These are phyloP conservation scores for Zosterops hypoxanthus DNA, from an alignment of 2,113 vertebrate genomes.

Conservation along the genomic window DNA sequence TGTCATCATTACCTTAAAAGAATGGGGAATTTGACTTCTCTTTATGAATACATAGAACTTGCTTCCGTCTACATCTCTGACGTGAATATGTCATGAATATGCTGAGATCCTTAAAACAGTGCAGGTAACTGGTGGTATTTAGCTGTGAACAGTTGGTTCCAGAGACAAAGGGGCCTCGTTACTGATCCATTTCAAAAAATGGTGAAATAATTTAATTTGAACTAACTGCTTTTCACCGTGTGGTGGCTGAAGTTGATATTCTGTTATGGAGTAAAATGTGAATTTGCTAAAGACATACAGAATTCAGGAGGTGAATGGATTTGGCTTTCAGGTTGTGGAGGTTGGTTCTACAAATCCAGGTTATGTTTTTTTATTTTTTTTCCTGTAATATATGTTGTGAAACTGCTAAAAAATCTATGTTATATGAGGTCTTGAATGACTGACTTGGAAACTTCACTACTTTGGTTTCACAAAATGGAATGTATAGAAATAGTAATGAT, in stretches of 20 bases:
- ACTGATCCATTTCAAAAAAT: background rate
- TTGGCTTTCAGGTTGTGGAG: background rate
- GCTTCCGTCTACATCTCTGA: rapidly evolving
- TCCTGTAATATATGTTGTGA: background rate
- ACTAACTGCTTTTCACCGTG: background rate
- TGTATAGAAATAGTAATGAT: background rate
- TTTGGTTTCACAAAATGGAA: background rate
- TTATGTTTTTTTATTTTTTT: background rate
- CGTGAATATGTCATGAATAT: background rate
- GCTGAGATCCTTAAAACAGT: background rate
- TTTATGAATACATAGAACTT: background rate
- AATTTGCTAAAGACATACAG: background rate
- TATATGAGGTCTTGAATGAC: background rate
- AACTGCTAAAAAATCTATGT: background rate
- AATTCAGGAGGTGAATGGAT: background rate
- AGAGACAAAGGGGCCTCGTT: background rate
- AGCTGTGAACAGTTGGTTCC: background rate
- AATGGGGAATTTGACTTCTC: background rate
- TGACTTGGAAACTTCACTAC: background rate
- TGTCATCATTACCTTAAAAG: background rate
- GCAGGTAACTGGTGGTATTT: background rate
- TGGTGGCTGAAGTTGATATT: background rate
- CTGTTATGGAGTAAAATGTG: background rate
- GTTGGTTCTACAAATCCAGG: background rate
- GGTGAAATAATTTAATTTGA: background rate